Base-by-base conservation (phyloP, 2,113 vertebrate species). In the Pangasianodon hypophthalmus region DNA sequence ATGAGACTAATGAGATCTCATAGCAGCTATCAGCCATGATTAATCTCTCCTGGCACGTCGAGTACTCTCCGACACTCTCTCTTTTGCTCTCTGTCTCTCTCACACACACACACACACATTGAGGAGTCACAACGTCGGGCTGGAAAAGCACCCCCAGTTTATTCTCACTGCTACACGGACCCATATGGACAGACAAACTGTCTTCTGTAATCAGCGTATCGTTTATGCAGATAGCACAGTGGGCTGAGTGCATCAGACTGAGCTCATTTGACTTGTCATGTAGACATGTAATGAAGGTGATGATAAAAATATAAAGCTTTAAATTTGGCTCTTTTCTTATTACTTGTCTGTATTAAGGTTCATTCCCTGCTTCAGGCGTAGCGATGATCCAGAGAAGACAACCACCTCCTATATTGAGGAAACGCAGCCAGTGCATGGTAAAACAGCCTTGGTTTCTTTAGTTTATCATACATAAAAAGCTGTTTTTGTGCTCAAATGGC, bases 351-450 rank as follows among this genome's bases (percentile, higher is more conserved):
- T 90, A 79, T 89, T 85, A 82, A 92, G 91, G 91, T 90, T 90
- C 73, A 87, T 92, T 92, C 79, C 86, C 24, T 90, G 80, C 89
- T 50, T 4, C 94, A 98, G 98, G 95, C 95, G 96, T 95, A 97
- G 95, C 11, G 97, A 99, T 95, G 98, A 99, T 90, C 96, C 96
- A 0, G 98, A 99, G 94, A 99, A 99, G 95, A 97, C 96, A 89
- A 97, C 95, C 91, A 97, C 97, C 87, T 96, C 97, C 26, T 98
- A 98, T 94, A 93, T 97, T 94, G 98, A 99, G 73, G 96, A 98
- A 89, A 95, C 97, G 6, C 98, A 97, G 92, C 97, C 96, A 0
- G 95, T 96, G 24, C 98, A 97, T 95, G 98, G 98, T 99, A 96
- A 97, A 24, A 56, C 19, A 26, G 11, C 80, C 4, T 56, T 50